Percentiles rank a stretch among this genome's conserved stretches.
Conservation (phyloP, 1,140 invertebrate genomes). For the Thrips palmi region DNA sequence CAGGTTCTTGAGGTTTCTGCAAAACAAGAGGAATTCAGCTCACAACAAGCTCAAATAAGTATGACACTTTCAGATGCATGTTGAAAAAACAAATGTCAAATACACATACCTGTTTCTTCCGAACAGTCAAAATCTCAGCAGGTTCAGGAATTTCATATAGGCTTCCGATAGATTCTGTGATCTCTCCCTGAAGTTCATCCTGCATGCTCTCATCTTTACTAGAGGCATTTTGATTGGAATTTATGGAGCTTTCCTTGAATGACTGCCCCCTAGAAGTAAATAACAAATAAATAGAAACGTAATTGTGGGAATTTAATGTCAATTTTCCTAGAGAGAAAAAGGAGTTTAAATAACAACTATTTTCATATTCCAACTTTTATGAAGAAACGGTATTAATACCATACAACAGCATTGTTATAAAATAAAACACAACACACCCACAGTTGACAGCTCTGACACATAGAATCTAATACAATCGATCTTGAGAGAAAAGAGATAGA, state of each 20-base stretch:
- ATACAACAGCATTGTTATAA: neutral
- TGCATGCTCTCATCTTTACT: too few species aligned
- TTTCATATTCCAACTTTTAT: neutral
- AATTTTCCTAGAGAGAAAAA: too few species aligned
- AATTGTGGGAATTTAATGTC: too few species aligned
- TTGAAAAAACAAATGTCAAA: neutral
- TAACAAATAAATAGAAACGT: too few species aligned
- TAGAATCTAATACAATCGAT: neutral
- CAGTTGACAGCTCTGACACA: neutral
- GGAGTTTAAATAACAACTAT: neutral
- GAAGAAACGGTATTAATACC: neutral
- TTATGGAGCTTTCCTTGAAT: too few species aligned
- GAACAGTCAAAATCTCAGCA: neutral
- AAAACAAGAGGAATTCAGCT: too few species aligned
- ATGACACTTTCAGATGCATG: neutral
- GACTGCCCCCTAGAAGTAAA: too few species aligned
- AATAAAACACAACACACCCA: neutral
- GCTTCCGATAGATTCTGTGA: too few species aligned
- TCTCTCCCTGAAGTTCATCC: too few species aligned
- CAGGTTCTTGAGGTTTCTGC: conserved; percentile 15
- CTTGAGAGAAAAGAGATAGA: neutral
- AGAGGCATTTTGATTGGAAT: too few species aligned
- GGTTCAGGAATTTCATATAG: neutral
- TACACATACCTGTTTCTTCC: too few species aligned
- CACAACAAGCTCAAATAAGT: too few species aligned